Evolutionary conservation across 1,140 invertebrate species (phyloP).

Genomic region (Drosophila persimilis): DNA sequence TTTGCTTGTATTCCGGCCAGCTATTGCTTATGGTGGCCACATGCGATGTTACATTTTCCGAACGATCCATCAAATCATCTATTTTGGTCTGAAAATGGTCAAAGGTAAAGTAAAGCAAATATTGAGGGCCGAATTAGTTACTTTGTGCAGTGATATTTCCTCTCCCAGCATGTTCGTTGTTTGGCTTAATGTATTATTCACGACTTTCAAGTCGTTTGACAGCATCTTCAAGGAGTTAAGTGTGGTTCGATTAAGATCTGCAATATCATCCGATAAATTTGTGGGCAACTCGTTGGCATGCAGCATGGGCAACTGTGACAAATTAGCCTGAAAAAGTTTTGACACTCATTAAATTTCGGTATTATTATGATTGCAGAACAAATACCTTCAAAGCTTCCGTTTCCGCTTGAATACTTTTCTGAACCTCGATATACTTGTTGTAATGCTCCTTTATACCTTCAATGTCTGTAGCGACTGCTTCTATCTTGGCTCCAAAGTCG

Average conservation of each 20-base stretch:
- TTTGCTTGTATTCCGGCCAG: slow-evolving; percentile 72
- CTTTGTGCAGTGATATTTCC: slow-evolving; percentile 67
- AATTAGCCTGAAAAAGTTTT: slow-evolving; percentile 41
- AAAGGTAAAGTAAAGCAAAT: slow-evolving; percentile 5
- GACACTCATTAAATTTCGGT: neutral
- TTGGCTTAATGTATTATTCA: slow-evolving; percentile 72
- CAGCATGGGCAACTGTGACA: slow-evolving; percentile 50
- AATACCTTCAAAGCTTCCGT: slow-evolving; percentile 58
- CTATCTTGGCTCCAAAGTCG: slow-evolving; percentile 79
- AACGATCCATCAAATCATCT: slow-evolving; percentile 70
- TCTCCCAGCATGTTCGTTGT: slow-evolving; percentile 67
- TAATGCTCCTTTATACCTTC: slow-evolving; percentile 76
- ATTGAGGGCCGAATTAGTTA: neutral
- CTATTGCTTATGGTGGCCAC: slow-evolving; percentile 72
- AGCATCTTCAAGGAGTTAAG: slow-evolving; percentile 43
- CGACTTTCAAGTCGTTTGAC: slow-evolving; percentile 49
- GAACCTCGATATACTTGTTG: slow-evolving; percentile 57
- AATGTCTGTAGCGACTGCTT: slow-evolving; percentile 69
- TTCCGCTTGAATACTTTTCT: slow-evolving; percentile 59
- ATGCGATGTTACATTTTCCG: slow-evolving; percentile 74
- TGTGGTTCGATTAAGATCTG: slow-evolving; percentile 46
- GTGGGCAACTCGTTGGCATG: slow-evolving; percentile 33
- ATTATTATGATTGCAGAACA: neutral
- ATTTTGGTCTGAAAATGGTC: slow-evolving; percentile 60
- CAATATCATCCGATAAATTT: slow-evolving; percentile 63